A percentile compares a stretch with the other conserved stretches of the same genome.
These are phyloP conservation scores for Protonemura montana DNA, from an alignment of 2,888 invertebrate species.

Conservation along the genomic window DNA sequence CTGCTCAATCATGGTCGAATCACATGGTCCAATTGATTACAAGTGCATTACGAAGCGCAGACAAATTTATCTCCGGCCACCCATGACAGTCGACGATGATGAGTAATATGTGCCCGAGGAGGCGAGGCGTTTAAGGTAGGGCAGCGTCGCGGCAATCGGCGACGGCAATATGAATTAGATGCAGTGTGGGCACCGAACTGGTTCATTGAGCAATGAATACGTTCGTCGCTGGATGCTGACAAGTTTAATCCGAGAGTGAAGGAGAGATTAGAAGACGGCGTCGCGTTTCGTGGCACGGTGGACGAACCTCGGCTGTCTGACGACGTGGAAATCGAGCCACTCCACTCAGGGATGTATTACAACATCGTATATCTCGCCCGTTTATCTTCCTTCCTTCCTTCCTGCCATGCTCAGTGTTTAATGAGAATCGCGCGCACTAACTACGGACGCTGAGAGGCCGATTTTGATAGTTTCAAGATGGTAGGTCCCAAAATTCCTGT, in stretches of 20 bases:
- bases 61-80: too few species aligned
- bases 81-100: background rate
- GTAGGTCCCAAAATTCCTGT: background rate
- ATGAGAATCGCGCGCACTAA: background rate
- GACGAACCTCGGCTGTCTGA: background rate
- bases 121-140: background rate
- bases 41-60: too few species aligned
- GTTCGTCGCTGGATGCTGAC: background rate
- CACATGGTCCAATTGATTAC: too few species aligned
- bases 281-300: background rate
- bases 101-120: background rate
- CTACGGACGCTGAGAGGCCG: background rate
- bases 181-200: background rate
- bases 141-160: background rate
- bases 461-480: background rate
- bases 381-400: background rate
- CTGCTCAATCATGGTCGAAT: too few species aligned
- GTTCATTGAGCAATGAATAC: background rate
- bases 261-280: background rate
- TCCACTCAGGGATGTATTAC: slow-evolving; percentile 4
- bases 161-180: slow-evolving; percentile 7
- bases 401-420: background rate
- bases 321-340: background rate
- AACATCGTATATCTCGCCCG: slow-evolving; percentile 4
- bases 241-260: background rate